Conservation (phyloP, 2,888 invertebrate genomes). For the Yponomeuta malinellus region DNA sequence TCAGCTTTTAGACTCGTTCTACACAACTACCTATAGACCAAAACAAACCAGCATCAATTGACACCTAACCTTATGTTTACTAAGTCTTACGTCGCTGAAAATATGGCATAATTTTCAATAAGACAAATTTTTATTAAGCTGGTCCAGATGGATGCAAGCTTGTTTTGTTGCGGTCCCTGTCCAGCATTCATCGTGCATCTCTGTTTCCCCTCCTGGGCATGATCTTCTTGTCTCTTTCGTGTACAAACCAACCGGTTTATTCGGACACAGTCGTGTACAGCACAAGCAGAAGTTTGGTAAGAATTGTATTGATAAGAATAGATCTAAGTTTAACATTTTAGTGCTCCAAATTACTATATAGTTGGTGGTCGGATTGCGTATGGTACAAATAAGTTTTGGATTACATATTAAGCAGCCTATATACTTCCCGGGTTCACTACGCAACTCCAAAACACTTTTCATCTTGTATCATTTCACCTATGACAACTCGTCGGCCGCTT, state of each 20-base stretch:
- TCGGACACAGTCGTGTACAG: slow-evolving; percentile 41
- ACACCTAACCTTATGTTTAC: neutral
- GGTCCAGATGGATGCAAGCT: slow-evolving; percentile 39
- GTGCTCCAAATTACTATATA: neutral
- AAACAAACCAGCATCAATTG: slow-evolving; percentile 20
- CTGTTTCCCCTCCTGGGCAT: slow-evolving; percentile 29
- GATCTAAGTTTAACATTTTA: neutral
- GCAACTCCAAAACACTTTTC: too few species aligned
- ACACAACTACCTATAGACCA: slow-evolving; percentile 23
- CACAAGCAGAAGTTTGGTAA: slow-evolving; percentile 32
- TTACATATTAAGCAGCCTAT: too few species aligned
- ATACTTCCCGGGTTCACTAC: too few species aligned
- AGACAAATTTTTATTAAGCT: slow-evolving; percentile 22
- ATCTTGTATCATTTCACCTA: too few species aligned
- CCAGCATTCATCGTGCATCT: slow-evolving; percentile 32
- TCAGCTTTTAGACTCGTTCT: slow-evolving; percentile 8
- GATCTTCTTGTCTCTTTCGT: slow-evolving; percentile 31
- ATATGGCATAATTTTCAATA: neutral
- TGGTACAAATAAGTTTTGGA: too few species aligned
- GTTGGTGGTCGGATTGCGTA: too few species aligned
- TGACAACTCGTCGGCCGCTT: too few species aligned
- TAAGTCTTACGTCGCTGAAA: neutral
- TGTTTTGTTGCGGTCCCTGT: slow-evolving; percentile 54
- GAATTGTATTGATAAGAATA: slow-evolving; percentile 32
- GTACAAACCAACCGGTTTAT: slow-evolving; percentile 45